Evolutionary conservation across 2,888 invertebrate genomes (phyloP).

Genomic region (Lithophane socia): DNA sequence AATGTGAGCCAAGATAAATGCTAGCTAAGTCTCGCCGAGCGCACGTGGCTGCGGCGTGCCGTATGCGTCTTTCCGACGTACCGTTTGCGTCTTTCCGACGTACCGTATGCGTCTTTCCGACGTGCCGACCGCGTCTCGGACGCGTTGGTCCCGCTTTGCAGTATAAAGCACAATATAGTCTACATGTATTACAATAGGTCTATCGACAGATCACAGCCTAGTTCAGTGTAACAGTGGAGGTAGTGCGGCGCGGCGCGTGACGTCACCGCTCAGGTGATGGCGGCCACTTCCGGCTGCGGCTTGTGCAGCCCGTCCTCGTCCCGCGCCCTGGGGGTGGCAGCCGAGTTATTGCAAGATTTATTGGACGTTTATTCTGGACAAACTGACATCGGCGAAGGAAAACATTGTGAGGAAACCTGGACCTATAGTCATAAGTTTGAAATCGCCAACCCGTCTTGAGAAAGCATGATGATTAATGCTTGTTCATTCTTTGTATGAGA

Average conservation of each 20-base stretch:
- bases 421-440: too few relatives aligned
- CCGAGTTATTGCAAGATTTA: neutral
- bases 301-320: conserved; percentile 86
- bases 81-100: neutral
- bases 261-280: conserved; percentile 75
- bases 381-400: neutral
- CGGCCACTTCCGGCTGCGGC: conserved; percentile 79
- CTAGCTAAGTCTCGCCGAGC: conserved; percentile 48
- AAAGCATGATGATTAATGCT: too few relatives aligned
- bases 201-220: conserved; percentile 89
- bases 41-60: conserved; percentile 2
- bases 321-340: conserved; percentile 75
- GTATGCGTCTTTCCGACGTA: conserved; percentile 3
- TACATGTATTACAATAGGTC: conserved; percentile 75
- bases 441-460: neutral
- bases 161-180: conserved; percentile 79
- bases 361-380: neutral
- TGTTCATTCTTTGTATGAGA: neutral
- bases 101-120: neutral
- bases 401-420: neutral
- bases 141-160: conserved; percentile 81
- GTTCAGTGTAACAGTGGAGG: conserved; percentile 78
- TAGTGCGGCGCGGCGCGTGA: conserved; percentile 45
- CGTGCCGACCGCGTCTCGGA: conserved; percentile 27
- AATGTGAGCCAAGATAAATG: conserved; percentile 57